A percentile compares a stretch with the other conserved stretches of the same genome.
Evolutionary conservation across 1,140 invertebrate genomes (phyloP).

Genomic region (Caenorhabditis brenneri): DNA sequence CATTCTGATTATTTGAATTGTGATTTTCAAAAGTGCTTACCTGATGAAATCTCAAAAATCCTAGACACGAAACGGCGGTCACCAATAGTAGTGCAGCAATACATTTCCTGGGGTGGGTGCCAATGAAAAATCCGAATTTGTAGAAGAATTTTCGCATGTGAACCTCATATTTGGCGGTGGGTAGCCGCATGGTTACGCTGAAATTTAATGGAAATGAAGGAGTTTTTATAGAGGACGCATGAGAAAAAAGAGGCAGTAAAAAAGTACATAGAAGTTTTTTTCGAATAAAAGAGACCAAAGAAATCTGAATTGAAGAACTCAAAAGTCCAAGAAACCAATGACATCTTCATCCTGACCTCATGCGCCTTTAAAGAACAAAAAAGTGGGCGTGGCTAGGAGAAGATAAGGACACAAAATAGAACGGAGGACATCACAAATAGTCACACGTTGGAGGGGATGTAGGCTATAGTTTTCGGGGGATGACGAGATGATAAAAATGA

Average conservation of each 20-base stretch:
- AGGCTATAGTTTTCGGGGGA: not conserved
- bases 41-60: slow-evolving; percentile 57
- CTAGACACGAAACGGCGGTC: slow-evolving; percentile 49
- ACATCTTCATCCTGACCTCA: too few relatives aligned
- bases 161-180: slow-evolving; percentile 43
- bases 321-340: not conserved
- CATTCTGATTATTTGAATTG: too few relatives aligned
- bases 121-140: slow-evolving; percentile 48
- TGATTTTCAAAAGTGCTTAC: too few relatives aligned
- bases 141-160: slow-evolving; percentile 55
- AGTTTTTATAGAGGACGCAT: too few relatives aligned
- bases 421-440: not conserved
- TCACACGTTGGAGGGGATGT: not conserved
- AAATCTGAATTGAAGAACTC: too few relatives aligned
- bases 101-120: slow-evolving; percentile 51
- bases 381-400: not conserved
- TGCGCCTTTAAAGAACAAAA: too few relatives aligned
- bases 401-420: not conserved
- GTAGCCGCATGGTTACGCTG: not conserved
- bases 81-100: slow-evolving; percentile 48
- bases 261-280: too few relatives aligned
- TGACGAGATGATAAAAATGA: not conserved
- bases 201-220: not conserved
- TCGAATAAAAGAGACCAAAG: too few relatives aligned
- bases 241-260: too few relatives aligned